Conservation (phyloP, 2,113 vertebrate species). For the Ciconia maguari region DNA sequence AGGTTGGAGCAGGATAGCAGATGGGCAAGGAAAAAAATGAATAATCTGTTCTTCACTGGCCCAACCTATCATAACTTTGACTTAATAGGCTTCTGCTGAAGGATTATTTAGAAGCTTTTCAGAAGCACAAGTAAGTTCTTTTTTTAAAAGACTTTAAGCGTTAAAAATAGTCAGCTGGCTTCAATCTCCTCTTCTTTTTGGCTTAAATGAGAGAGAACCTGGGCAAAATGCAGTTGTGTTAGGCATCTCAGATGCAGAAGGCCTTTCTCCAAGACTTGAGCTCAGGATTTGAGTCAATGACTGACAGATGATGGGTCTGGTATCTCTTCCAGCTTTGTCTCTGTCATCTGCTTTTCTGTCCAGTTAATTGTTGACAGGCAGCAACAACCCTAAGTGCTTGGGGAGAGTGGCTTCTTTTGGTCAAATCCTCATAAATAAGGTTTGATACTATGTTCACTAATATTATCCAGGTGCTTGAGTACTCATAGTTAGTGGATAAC, state of each 20-base stretch:
- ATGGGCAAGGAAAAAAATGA: neutral
- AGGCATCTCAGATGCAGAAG: neutral
- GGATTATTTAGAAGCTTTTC: neutral
- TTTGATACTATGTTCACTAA: neutral
- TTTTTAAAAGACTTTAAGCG: neutral
- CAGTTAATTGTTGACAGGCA: neutral
- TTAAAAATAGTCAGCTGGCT: neutral
- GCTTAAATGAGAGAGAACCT: neutral
- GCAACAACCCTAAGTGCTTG: neutral
- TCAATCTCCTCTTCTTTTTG: neutral
- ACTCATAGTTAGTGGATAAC: neutral
- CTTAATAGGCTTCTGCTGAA: neutral
- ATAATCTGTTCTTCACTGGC: neutral
- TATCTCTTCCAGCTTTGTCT: neutral
- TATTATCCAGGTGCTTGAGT: neutral
- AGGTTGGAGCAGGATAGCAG: neutral
- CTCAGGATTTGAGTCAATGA: rapidly evolving
- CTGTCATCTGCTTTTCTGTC: neutral
- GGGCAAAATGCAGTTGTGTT: neutral
- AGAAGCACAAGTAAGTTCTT: neutral
- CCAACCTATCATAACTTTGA: neutral
- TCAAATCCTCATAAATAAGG: neutral
- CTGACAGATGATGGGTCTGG: neutral
- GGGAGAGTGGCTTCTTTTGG: neutral
- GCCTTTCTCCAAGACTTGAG: neutral